These are phyloP conservation scores for Catostomus latipinnis DNA, from an alignment of 2,797 vertebrate species.

Conservation along the genomic window DNA sequence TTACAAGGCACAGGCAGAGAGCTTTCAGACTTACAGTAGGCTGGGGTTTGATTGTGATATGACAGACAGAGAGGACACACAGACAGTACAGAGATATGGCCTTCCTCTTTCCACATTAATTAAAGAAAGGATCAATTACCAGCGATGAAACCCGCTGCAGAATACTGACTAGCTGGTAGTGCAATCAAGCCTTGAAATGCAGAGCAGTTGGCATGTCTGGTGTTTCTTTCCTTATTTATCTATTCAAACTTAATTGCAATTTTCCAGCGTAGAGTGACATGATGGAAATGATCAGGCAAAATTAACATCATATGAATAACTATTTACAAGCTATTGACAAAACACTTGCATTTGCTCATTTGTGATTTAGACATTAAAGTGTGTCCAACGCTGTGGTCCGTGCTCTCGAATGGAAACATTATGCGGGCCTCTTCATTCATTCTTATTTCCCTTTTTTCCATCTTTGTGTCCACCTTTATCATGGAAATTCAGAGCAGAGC, in stretches of 20 bases:
- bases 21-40: slow-evolving; percentile 66
- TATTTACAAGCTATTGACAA: slow-evolving; percentile 71
- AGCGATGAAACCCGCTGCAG: slow-evolving; percentile 80
- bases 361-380: slow-evolving; percentile 62
- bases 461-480: slow-evolving; percentile 72
- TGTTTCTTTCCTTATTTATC: slow-evolving; percentile 72
- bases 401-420: slow-evolving; percentile 56
- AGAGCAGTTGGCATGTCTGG: slow-evolving; percentile 79
- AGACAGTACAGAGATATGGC: slow-evolving; percentile 79
- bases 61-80: slow-evolving; percentile 78
- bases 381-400: slow-evolving; percentile 53
- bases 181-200: slow-evolving; percentile 85
- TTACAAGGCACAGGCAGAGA: slow-evolving; percentile 65
- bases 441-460: slow-evolving; percentile 54
- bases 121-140: slow-evolving; percentile 88
- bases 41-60: slow-evolving; percentile 76
- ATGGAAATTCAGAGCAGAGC: slow-evolving; percentile 69
- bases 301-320: slow-evolving; percentile 78
- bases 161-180: slow-evolving; percentile 80
- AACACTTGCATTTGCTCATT: slow-evolving; percentile 69
- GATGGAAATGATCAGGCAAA: slow-evolving; percentile 78
- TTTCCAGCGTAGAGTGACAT: slow-evolving; percentile 82
- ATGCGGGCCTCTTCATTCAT: slow-evolving; percentile 66
- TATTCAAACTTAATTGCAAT: slow-evolving; percentile 85
- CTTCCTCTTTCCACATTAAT: slow-evolving; percentile 84